Base-by-base conservation (phyloP, 2,888 invertebrate genomes). In the Mythimna impura region DNA sequence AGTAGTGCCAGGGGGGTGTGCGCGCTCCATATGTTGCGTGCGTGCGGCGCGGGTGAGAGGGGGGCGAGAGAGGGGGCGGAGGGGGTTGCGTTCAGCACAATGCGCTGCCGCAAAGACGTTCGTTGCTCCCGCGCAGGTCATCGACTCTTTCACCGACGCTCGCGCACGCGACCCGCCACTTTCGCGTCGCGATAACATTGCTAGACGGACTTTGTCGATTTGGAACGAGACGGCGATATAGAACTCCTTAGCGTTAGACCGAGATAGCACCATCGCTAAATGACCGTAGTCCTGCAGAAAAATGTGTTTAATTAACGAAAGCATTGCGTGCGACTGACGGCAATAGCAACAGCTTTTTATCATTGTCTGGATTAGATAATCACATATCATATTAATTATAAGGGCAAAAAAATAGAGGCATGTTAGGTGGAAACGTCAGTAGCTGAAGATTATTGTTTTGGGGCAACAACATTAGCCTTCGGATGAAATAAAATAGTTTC, bases 91-190 rank as follows among this genome's bases (percentile, higher is more conserved):
- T 90, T 89, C 88, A 87, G 89, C 91, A 91, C 92, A 92, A 91
- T 91, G 90, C 89, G 88, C 90, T 86, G 81, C 86, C 83, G 95
- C 96, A 96, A 96, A 96, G 96, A 95, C 96, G 96, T 96, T 96
- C 96, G 95, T 95, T 96, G 96, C 94, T 92, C 96, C 94, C 94
- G 94, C 94, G 90, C 92, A 91, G 96, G 94, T 94, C 96, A 91
- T 89, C 91, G 95, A 95, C 95, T 95, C 95, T 94, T 95, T 95
- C 95, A 94, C 95, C 93, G 91, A 89, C 91, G 92, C 89, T 83
- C 85, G 92, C 91, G 92, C 94, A 93, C 94, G 93, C 93, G 93
- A 93, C 93, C 91, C 85, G 88, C 88, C 91, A 94, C 95, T 95
- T 96, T 96, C 96, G 94, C 93, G 93, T 81, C 83, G 87, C 92